Percentiles rank a stretch among this genome's conserved stretches.
Conservation (phyloP, 1,140 invertebrate genomes). For the Cydia fagiglandana region DNA sequence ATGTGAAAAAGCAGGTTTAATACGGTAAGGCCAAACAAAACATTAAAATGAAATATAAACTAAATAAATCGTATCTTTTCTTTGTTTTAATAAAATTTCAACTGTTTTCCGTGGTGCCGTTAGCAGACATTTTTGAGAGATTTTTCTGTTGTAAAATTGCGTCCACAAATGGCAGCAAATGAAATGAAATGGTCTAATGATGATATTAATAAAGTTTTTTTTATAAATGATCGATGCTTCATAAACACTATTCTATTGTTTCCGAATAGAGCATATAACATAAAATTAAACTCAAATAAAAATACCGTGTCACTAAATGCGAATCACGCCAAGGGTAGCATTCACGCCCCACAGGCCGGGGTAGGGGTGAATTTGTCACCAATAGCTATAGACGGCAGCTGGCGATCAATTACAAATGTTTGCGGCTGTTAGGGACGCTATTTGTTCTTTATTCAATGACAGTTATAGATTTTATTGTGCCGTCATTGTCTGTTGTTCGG, state of each 20-base stretch:
- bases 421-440: conserved; percentile 71
- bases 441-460: conserved; percentile 71
- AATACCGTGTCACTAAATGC: conserved; percentile 10
- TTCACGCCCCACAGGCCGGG: conserved; percentile 24
- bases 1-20: too few species aligned
- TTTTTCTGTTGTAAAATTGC: too few species aligned
- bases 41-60: too few species aligned
- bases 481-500: background rate
- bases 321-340: conserved; percentile 3
- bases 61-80: background rate
- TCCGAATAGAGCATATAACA: background rate
- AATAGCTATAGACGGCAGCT: conserved; percentile 65
- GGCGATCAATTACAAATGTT: conserved; percentile 71
- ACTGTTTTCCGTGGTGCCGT: background rate
- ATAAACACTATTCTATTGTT: background rate
- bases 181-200: too few species aligned
- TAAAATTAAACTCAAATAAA: conserved; percentile 14
- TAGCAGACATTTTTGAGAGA: too few species aligned
- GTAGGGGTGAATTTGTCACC: conserved; percentile 66
- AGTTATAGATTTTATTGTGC: conserved; percentile 64
- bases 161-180: too few species aligned
- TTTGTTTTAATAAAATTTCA: background rate
- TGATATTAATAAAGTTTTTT: too few species aligned
- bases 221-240: background rate
- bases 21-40: too few species aligned